phyloP scores from a whole-genome alignment of 2,113 vertebrate genomes.

The Turdus rufiventris region DNA sequence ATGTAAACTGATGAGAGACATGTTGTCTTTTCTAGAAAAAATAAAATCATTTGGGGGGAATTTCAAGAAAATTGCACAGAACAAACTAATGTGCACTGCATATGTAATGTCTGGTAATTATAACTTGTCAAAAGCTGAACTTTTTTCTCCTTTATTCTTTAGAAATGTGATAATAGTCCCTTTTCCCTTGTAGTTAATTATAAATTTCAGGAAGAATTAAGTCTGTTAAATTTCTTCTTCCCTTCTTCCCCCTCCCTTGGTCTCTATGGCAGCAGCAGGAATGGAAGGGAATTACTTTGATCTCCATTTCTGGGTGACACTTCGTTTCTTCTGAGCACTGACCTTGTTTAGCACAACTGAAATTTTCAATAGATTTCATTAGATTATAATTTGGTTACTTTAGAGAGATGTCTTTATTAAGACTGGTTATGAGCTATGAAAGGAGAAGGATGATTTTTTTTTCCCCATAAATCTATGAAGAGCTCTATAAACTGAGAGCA shows the following conservation, averaged over 20 bases:
- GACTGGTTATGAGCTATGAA: slow-evolving; percentile 29
- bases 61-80: slow-evolving; percentile 50
- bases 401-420: slow-evolving; percentile 48
- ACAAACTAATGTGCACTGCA: slow-evolving; percentile 59
- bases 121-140: slow-evolving; percentile 70
- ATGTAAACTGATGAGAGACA: slow-evolving; percentile 49
- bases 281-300: slow-evolving; percentile 70
- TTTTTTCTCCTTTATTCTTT: slow-evolving; percentile 71
- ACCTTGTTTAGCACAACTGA: slow-evolving; percentile 59
- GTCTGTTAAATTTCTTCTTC: slow-evolving; percentile 63
- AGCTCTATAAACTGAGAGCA: slow-evolving; percentile 25
- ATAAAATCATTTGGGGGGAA: not conserved
- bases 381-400: slow-evolving; percentile 53
- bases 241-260: slow-evolving; percentile 43
- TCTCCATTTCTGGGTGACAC: slow-evolving; percentile 67
- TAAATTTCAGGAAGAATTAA: slow-evolving; percentile 79
- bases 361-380: slow-evolving; percentile 66
- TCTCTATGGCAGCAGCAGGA: slow-evolving; percentile 74
- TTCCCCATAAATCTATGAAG: slow-evolving; percentile 37
- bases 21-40: slow-evolving; percentile 47
- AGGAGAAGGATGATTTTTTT: slow-evolving; percentile 46
- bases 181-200: slow-evolving; percentile 76
- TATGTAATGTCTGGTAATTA: slow-evolving; percentile 72
- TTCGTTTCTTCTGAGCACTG: slow-evolving; percentile 50
- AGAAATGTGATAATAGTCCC: slow-evolving; percentile 76